Evolutionary conservation across 2,797 vertebrate species (phyloP), one percentile per base, ranked within the genome.

Genomic region (Anisognathus igniventris): DNA sequence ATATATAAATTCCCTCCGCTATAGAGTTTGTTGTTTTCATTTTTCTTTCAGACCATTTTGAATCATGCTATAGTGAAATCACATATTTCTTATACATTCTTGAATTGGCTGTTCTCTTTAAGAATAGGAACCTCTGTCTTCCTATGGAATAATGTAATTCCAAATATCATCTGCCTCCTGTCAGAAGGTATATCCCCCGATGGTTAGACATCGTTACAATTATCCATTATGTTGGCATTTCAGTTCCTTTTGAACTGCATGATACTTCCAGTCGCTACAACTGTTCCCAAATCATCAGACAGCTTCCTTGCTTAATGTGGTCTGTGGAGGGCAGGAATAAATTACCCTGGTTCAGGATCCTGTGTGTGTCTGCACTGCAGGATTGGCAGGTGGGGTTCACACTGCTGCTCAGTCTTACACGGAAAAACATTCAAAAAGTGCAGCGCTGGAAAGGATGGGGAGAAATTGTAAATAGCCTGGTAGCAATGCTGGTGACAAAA

Each of bases 181-280:
- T 92, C 93, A 94, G 70, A 68, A 60, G 0, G 16, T 3, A 75
- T 93, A 83, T 94, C 83, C 70, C 70, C 30, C 0, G 8, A 39
- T 40, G 78, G 51, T 77, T 54, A 56, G 79, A 45, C 58, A 35
- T 62, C 62, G 57, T 54, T 62, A 68, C 83, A 88, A 91, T 92
- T 93, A 93, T 75, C 91, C 82, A 70, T 93, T 82, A 71, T 79
- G 80, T 88, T 90, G 93, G 47, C 73, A 58, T 78, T 90, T 93
- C 67, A 23, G 31, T 35, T 91, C 74, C 90, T 87, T 96, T 92
- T 91, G 72, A 96, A 92, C 74, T 79, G 27, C 28, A 7, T 14
- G 42, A 82, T 80, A 54, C 61, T 85, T 76, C 74, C 65, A 60
- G 78, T 84, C 9, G 6, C 58, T 86, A 86, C 86, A 92, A 86